Conservation (phyloP, 2,113 vertebrate species). For the Nestor notabilis region DNA sequence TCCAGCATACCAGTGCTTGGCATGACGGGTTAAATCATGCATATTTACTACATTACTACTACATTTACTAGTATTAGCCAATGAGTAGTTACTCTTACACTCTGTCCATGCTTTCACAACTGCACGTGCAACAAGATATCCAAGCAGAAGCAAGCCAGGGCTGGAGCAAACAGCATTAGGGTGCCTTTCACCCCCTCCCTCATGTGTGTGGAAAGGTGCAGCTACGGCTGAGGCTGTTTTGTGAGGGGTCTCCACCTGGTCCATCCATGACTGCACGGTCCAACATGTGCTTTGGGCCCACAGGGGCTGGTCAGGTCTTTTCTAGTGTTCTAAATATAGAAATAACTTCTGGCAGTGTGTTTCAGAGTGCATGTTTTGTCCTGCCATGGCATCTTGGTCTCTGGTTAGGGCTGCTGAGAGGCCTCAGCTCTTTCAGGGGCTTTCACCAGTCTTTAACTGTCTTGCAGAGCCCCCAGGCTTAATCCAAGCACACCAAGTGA, state of each 20-base stretch:
- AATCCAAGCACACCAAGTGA: rapidly evolving
- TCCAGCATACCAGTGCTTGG: neutral
- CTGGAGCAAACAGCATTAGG: neutral
- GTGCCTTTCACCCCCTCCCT: neutral
- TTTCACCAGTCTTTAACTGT: rapidly evolving
- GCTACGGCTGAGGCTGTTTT: neutral
- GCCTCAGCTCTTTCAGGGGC: neutral
- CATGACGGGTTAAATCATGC: neutral
- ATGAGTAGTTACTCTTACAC: neutral
- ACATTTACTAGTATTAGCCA: neutral
- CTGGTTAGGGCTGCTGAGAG: rapidly evolving
- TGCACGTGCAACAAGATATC: rapidly evolving
- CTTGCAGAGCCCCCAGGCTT: rapidly evolving
- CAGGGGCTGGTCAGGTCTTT: neutral
- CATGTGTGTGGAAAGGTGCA: rapidly evolving
- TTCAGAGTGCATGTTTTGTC: neutral
- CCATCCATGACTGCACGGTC: rapidly evolving
- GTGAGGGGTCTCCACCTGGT: rapidly evolving
- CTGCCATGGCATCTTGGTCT: rapidly evolving
- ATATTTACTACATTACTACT: neutral
- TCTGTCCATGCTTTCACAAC: neutral
- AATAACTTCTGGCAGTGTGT: neutral
- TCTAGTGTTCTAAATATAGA: neutral
- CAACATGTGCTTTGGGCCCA: rapidly evolving
- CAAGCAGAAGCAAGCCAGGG: neutral